Conservation (phyloP, 2,113 vertebrate genomes). For the Eptesicus fuscus region DNA sequence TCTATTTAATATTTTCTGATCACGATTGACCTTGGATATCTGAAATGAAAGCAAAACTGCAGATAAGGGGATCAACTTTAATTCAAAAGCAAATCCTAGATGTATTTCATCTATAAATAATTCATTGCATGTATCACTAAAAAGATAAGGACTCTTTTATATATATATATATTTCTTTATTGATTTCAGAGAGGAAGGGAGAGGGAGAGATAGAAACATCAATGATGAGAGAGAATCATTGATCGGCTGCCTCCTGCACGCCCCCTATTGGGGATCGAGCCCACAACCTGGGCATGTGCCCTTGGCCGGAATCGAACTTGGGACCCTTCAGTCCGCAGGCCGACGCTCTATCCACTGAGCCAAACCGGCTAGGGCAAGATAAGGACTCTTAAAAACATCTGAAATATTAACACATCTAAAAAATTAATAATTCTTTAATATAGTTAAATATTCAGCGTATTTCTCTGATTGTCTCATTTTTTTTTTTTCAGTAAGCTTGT, state of each 20-base stretch:
- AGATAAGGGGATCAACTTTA: background rate
- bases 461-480: background rate
- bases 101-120: background rate
- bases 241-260: too few species aligned
- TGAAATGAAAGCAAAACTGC: background rate
- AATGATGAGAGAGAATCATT: too few species aligned
- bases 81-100: slow-evolving; percentile 18
- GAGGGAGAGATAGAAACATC: too few species aligned
- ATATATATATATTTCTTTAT: too few species aligned
- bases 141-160: background rate
- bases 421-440: background rate
- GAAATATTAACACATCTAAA: background rate
- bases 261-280: too few species aligned
- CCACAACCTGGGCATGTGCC: too few species aligned
- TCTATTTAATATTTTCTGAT: background rate
- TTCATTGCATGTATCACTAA: background rate
- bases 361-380: background rate
- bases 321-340: too few species aligned
- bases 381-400: background rate
- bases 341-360: too few species aligned
- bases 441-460: background rate
- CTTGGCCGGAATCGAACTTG: too few species aligned
- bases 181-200: too few species aligned
- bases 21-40: background rate
- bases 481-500: background rate